Conservation (phyloP, 2,888 invertebrate species). For the Cheilosia impressa region DNA sequence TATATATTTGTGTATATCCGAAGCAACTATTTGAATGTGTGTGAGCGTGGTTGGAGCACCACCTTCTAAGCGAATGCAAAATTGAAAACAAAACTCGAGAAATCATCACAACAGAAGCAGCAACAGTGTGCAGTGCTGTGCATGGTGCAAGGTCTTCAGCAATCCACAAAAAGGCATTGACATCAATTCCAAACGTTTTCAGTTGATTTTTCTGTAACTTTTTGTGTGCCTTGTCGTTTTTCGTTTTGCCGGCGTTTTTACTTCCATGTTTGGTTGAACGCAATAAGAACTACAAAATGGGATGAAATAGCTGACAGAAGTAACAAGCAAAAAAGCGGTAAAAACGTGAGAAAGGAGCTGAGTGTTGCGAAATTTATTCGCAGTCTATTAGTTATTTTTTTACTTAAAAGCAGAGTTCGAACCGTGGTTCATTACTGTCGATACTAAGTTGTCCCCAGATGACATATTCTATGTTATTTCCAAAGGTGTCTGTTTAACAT, state of each 20-base stretch:
- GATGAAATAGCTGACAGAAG: constrained; percentile 4
- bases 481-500: too few species aligned
- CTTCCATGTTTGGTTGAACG: constrained; percentile 59
- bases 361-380: too few species aligned
- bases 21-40: constrained; percentile 10
- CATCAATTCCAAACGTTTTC: constrained; percentile 60
- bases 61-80: constrained; percentile 46
- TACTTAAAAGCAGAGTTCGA: too few species aligned
- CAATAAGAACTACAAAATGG: constrained; percentile 28
- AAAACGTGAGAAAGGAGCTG: constrained; percentile 8
- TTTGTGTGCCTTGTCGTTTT: background rate
- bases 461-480: too few species aligned
- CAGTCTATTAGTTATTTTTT: too few species aligned
- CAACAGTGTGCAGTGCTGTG: constrained; percentile 10
- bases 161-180: constrained; percentile 73
- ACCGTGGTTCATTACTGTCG: too few species aligned
- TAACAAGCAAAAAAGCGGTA: background rate
- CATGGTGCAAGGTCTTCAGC: constrained; percentile 65
- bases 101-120: constrained; percentile 51
- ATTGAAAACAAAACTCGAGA: constrained; percentile 28
- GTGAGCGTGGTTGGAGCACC: constrained; percentile 13
- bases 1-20: constrained; percentile 2
- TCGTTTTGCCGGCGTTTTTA: constrained; percentile 34
- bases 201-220: constrained; percentile 38
- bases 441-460: too few species aligned